These are phyloP conservation scores for Melanotaenia maccullochi DNA, from an alignment of 2,797 vertebrate species.

Conservation along the genomic window DNA sequence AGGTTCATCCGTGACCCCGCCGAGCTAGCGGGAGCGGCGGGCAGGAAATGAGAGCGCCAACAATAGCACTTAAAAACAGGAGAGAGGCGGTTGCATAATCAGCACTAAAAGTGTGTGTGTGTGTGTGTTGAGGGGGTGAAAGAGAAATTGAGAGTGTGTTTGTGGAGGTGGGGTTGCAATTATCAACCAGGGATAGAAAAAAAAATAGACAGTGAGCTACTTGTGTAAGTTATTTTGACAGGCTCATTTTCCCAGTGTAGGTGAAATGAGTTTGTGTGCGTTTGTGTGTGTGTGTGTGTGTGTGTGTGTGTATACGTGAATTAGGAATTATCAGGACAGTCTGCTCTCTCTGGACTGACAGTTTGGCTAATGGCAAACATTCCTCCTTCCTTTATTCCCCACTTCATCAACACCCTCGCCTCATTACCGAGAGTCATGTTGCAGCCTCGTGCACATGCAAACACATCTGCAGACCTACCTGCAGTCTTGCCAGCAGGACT, in stretches of 20 bases:
- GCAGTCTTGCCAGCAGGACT: constrained; percentile 31
- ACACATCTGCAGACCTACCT: constrained; percentile 26
- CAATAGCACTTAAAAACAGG: constrained; percentile 58
- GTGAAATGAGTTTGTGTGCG: constrained; percentile 17
- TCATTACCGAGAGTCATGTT: constrained; percentile 58
- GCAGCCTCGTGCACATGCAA: background rate
- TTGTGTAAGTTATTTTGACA: constrained; percentile 40
- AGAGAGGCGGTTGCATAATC: constrained; percentile 59
- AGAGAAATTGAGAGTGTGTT: background rate
- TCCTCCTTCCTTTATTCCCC: constrained; percentile 61
- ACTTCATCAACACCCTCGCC: constrained; percentile 70
- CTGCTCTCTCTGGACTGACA: constrained; percentile 58
- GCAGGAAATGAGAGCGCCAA: constrained; percentile 37
- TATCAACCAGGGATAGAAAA: constrained; percentile 45
- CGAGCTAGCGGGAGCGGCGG: constrained; percentile 15
- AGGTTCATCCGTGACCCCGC: constrained; percentile 60
- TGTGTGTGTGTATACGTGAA: constrained; percentile 27
- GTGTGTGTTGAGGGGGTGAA: constrained; percentile 12
- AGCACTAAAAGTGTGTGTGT: constrained; percentile 7
- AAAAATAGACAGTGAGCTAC: constrained; percentile 28
- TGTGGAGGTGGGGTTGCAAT: constrained; percentile 47
- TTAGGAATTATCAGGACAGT: constrained; percentile 41
- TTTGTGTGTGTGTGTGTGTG: constrained; percentile 19
- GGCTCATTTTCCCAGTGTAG: constrained; percentile 24
- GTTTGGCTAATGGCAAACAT: constrained; percentile 62